phyloP scores from a whole-genome alignment of 2,888 invertebrate species.

The Phytoseiulus persimilis region DNA sequence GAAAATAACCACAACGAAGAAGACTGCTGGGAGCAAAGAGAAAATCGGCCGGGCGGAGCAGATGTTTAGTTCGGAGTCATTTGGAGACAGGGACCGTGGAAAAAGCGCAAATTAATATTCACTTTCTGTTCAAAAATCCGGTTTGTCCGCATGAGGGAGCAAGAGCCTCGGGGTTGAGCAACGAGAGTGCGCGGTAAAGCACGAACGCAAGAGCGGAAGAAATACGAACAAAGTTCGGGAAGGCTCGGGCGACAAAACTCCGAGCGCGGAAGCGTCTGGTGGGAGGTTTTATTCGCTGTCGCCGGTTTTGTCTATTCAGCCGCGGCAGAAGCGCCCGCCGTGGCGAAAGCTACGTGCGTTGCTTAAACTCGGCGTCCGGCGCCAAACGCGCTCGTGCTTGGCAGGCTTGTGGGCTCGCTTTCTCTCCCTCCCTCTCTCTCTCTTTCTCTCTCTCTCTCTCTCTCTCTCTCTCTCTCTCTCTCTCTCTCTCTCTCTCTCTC shows the following conservation, averaged over 20 bases:
- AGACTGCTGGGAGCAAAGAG: too few relatives aligned
- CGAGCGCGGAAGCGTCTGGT: not conserved
- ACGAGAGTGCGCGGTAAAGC: not conserved
- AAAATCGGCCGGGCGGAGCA: not conserved
- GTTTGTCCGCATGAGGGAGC: not conserved
- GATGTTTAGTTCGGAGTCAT: not conserved
- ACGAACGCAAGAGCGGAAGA: not conserved
- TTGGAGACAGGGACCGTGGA: not conserved
- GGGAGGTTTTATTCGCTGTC: not conserved
- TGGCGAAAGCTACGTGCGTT: not conserved
- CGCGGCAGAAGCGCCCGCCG: not conserved
- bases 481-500: too few relatives aligned
- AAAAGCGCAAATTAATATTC: constrained; percentile 5
- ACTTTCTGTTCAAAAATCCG: not conserved
- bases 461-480: too few relatives aligned
- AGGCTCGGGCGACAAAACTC: not conserved
- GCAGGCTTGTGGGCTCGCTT: too few relatives aligned
- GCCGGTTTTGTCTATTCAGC: not conserved
- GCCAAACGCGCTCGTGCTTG: not conserved
- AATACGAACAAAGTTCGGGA: not conserved
- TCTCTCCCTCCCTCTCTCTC: too few relatives aligned
- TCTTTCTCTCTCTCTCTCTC: too few relatives aligned
- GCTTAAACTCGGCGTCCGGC: not conserved
- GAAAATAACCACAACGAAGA: not conserved
- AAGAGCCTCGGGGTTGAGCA: too few relatives aligned